Conservation (phyloP, 1,140 invertebrate genomes). For the Drosophila suzukii region DNA sequence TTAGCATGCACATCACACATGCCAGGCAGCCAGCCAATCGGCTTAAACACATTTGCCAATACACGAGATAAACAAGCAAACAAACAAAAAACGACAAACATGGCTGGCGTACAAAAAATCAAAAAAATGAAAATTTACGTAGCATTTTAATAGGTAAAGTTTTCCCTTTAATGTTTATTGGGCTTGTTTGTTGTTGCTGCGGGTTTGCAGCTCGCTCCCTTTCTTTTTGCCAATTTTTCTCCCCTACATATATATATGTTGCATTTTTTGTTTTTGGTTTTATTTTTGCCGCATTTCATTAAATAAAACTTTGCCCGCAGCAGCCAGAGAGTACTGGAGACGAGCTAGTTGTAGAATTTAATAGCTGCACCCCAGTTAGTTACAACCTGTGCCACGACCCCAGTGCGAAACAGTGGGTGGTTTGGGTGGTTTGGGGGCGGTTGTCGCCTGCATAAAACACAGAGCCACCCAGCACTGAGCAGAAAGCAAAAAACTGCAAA, state of each 20-base stretch:
- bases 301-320: constrained; percentile 73
- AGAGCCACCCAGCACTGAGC: constrained; percentile 5
- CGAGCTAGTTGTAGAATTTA: constrained; percentile 65
- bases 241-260: constrained; percentile 5
- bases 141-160: constrained; percentile 81
- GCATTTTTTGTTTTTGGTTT: constrained; percentile 32
- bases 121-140: constrained; percentile 79
- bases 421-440: not conserved
- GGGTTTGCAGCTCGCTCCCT: constrained; percentile 22
- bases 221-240: constrained; percentile 40
- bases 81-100: constrained; percentile 11
- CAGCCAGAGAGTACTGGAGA: constrained; percentile 38
- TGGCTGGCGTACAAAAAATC: not conserved
- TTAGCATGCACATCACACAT: constrained; percentile 41
- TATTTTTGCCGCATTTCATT: constrained; percentile 80
- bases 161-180: constrained; percentile 80
- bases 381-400: constrained; percentile 69
- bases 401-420: constrained; percentile 1
- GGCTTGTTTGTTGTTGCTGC: constrained; percentile 68
- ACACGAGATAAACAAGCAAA: constrained; percentile 36
- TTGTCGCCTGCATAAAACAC: constrained; percentile 60
- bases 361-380: constrained; percentile 72
- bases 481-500: not conserved
- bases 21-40: constrained; percentile 45
- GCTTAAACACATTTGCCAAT: constrained; percentile 67